Evolutionary conservation across 1,140 invertebrate genomes (phyloP).

Genomic region (Lamellibrachia luymesi): DNA sequence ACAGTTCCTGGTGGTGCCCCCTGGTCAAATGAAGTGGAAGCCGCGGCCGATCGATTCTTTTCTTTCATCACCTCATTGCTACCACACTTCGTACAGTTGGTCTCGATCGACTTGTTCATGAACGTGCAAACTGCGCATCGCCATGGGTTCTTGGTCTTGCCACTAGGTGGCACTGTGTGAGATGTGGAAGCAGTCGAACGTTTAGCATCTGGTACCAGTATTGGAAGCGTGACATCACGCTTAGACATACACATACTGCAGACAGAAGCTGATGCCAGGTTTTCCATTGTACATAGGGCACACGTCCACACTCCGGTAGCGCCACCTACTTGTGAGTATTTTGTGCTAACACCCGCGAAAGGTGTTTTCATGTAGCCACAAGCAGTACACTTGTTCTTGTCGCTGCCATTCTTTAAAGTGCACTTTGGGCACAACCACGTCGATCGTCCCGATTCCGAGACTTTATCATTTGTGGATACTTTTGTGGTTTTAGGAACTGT

Average conservation of each 20-base stretch:
- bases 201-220: too few relatives aligned
- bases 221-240: too few relatives aligned
- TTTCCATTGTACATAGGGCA: too few relatives aligned
- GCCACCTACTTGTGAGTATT: too few relatives aligned
- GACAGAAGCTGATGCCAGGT: too few relatives aligned
- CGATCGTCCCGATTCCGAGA: conserved; percentile 18
- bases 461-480: conserved; percentile 82
- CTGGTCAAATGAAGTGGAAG: not conserved
- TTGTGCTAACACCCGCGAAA: not conserved
- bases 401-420: conserved; percentile 76
- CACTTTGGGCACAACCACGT: conserved; percentile 77
- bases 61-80: not conserved
- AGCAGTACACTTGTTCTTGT: conserved; percentile 75
- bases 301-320: too few relatives aligned
- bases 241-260: too few relatives aligned
- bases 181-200: conserved; percentile 16
- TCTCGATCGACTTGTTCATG: conserved; percentile 29
- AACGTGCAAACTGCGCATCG: conserved; percentile 29
- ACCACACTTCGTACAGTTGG: conserved; percentile 37
- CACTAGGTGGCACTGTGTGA: conserved; percentile 36
- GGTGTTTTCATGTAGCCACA: conserved; percentile 56
- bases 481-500: conserved; percentile 49
- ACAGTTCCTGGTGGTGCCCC: not conserved
- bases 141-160: conserved; percentile 15
- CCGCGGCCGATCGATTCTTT: not conserved